Evolutionary conservation across 2,888 invertebrate species (phyloP).

Genomic region (Drosophila crucigera): DNA sequence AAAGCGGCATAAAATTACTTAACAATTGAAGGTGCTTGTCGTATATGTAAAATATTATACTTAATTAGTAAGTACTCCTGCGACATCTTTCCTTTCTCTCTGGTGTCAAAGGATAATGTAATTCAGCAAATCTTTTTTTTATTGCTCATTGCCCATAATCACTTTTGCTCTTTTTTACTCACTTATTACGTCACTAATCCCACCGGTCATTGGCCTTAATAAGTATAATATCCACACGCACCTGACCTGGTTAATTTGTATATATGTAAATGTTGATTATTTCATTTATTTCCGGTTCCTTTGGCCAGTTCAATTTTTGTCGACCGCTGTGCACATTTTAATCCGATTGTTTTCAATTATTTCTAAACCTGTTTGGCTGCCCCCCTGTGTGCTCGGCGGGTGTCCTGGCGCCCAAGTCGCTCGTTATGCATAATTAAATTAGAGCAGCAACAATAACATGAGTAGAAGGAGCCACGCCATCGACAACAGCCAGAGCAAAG

Average conservation of each 20-base stretch:
- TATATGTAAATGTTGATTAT: conserved; percentile 41
- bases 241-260: conserved; percentile 35
- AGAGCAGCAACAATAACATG: conserved; percentile 38
- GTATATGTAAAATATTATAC: conserved; percentile 23
- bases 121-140: conserved; percentile 11
- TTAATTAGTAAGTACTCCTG: conserved; percentile 22
- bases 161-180: conserved; percentile 5
- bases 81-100: not conserved
- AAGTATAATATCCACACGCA: conserved; percentile 6
- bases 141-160: conserved; percentile 24
- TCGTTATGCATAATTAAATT: conserved; percentile 71
- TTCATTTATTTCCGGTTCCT: conserved; percentile 43
- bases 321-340: conserved; percentile 65
- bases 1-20: conserved; percentile 41
- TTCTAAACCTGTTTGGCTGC: conserved; percentile 49
- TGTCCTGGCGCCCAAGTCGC: conserved; percentile 48
- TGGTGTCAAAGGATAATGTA: conserved; percentile 14
- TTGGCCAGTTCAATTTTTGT: conserved; percentile 37
- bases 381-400: conserved; percentile 41
- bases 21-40: conserved; percentile 12
- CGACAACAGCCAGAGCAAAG: conserved; percentile 18
- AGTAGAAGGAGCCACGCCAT: conserved; percentile 3
- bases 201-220: conserved; percentile 35
- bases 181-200: conserved; percentile 24
- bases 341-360: conserved; percentile 74